Evolutionary conservation across 2,797 vertebrate species (phyloP).

Genomic region (Lacerta agilis): DNA sequence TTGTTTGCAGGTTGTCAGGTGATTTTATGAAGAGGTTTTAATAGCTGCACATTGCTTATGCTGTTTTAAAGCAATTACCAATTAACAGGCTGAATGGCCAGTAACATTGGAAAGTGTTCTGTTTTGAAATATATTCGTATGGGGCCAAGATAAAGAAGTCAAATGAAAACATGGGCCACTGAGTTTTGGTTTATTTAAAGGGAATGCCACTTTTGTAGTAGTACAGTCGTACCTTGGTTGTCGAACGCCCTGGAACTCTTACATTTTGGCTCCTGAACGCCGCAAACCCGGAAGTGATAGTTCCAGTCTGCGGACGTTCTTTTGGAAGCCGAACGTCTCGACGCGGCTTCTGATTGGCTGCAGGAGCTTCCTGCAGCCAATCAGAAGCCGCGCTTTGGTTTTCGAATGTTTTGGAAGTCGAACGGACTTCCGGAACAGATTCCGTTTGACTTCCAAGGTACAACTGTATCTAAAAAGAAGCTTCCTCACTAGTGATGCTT

Average conservation of each 20-base stretch:
- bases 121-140: constrained; percentile 22
- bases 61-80: constrained; percentile 26
- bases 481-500: neutral
- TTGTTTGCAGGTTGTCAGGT: constrained; percentile 15
- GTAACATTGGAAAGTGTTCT: neutral
- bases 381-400: too few species aligned
- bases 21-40: constrained; percentile 27
- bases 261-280: too few species aligned
- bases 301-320: too few species aligned
- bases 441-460: neutral
- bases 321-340: too few species aligned
- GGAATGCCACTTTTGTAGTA: neutral
- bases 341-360: too few species aligned
- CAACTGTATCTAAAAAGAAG: neutral
- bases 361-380: too few species aligned
- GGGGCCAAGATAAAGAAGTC: neutral
- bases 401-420: too few species aligned
- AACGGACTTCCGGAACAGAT: too few species aligned
- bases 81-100: constrained; percentile 3
- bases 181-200: neutral
- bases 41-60: constrained; percentile 11
- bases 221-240: neutral
- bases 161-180: neutral
- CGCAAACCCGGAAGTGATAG: too few species aligned
- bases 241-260: too few species aligned